These are phyloP conservation scores for Lasioglossum vierecki DNA, from an alignment of 2,888 invertebrate species.

Conservation along the genomic window DNA sequence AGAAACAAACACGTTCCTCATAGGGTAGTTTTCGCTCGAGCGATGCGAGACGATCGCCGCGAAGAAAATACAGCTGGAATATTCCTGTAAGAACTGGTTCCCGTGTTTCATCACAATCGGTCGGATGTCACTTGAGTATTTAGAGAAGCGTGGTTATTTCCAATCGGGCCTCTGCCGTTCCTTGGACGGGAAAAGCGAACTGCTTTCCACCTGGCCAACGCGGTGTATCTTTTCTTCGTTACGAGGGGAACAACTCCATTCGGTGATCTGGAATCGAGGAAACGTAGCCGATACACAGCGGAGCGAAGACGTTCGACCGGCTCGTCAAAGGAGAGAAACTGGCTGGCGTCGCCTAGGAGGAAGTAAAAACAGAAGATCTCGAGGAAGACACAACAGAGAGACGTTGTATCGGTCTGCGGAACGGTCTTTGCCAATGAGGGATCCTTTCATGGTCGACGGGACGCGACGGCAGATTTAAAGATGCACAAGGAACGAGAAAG, in stretches of 20 bases:
- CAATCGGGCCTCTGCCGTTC: background rate
- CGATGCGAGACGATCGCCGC: background rate
- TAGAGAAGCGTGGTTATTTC: constrained; percentile 1
- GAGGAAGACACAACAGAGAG: constrained; percentile 26
- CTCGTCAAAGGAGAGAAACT: constrained; percentile 27
- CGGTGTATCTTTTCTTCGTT: constrained; percentile 17
- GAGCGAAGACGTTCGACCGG: constrained; percentile 1
- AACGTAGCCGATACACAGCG: constrained; percentile 6
- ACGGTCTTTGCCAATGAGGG: constrained; percentile 52
- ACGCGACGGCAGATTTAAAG: constrained; percentile 55
- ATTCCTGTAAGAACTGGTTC: background rate
- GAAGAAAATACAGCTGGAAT: background rate
- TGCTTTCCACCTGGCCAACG: background rate
- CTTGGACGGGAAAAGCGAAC: background rate
- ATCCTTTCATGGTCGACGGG: constrained; percentile 52
- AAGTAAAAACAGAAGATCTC: constrained; percentile 28
- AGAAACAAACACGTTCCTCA: background rate
- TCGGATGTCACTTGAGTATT: constrained; percentile 1
- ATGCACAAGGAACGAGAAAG: constrained; percentile 30
- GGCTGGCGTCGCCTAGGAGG: background rate
- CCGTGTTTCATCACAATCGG: background rate
- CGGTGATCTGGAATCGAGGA: constrained; percentile 31
- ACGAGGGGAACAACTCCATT: constrained; percentile 4
- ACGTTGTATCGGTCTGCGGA: constrained; percentile 35
- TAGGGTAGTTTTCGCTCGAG: background rate